Evolutionary conservation across 2,113 vertebrate genomes (phyloP), one percentile per base, ranked within the genome.

Genomic region (Mesembrinibis cayennensis): DNA sequence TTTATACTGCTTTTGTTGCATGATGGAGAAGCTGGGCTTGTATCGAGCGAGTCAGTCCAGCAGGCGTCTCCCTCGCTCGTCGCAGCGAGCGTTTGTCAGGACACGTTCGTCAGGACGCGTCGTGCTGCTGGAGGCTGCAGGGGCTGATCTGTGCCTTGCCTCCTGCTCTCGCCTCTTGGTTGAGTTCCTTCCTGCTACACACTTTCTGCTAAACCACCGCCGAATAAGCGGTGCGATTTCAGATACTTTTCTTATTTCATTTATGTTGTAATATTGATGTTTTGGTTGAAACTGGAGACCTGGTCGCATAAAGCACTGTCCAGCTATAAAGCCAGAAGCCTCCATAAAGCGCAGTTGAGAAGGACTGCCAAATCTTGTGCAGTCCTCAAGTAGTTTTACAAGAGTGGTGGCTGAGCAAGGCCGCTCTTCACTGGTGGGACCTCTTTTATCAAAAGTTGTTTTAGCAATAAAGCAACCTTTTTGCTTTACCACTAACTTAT

Each of bases 1-100:
- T 95, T 85, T 69, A 0, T 9, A 2, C 15, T 13, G 34, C 16
- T 38, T 22, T 22, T n/a, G 0, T 4, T 19, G 79, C 12, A 4
- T 23, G 65, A 16, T 36, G 13, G 55, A 8, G 77, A 34, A 20
- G 59, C 79, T 36, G 55, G 49, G 70, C 69, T 76, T 89, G 87
- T 63, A 69, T 7, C 40, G 1, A 34, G 56, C 0, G 2, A 12
- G 36, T 49, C 71, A 53, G 87, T 30, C 96, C 97, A 93, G 96
- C 92, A 97, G 97, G 88, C 10, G 88, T 90, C 97, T 58, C 95
- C 66, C 47, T 84, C 1, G 47, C 47, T 18, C 14, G 0, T 17
- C 2, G 2, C 36, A 36, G 49, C 0, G 0, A 1, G 56, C 2
- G 0, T 7, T 21, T 13, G n/a, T 73, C n/a, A 13, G 58, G 56